Base-by-base conservation (phyloP, 2,113 vertebrate genomes). In the Furnarius figulus region DNA sequence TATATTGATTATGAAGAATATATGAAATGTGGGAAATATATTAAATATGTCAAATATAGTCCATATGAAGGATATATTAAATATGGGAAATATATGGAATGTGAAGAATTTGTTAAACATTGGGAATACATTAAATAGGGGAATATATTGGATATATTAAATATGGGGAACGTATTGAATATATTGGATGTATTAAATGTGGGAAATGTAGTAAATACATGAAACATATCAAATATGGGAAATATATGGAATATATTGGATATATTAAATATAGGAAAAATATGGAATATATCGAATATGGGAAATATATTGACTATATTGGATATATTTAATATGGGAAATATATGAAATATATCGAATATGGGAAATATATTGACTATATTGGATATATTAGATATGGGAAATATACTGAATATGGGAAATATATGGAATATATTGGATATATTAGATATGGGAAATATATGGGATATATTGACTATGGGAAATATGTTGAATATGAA, bases 41-140 rank as follows among this genome's bases (percentile, higher is more conserved):
- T n/a, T 28, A 5, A 61, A 30, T 15, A 40, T 21, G n/a, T 13
- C 9, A 17, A 37, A 61, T 61, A 37, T 25, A 61, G 13, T 25
- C 15, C 25, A 25, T 37, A 12, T 9, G 3, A 8, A 9, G 4
- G 4, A 8, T 13, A 1, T 3, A 5, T 11, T 2, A 10, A 37
- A 33, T 14, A 15, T 1, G 4, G 31, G 12, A 8, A 33, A n/a
- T 13, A 33, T 4, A 31, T 5, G 18, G 3, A 47, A 24, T 1
- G 5, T 0, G 27, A 1, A 23, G 3, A 61, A 28, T 18, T 8
- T 28, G 17, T 39, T 39, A 19, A 27, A 37, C 12, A 40, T 9
- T 20, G 16, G 25, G 25, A 49, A 40, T 18, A 31, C 9, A 42
- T 62, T 62, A 31, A 65, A 65, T 22, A 42, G 27, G 39, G 40